These are phyloP conservation scores for Aplysina aerophoba DNA, from an alignment of 37 sponge, comb jelly and placozoan genomes.

Conservation along the genomic window DNA sequence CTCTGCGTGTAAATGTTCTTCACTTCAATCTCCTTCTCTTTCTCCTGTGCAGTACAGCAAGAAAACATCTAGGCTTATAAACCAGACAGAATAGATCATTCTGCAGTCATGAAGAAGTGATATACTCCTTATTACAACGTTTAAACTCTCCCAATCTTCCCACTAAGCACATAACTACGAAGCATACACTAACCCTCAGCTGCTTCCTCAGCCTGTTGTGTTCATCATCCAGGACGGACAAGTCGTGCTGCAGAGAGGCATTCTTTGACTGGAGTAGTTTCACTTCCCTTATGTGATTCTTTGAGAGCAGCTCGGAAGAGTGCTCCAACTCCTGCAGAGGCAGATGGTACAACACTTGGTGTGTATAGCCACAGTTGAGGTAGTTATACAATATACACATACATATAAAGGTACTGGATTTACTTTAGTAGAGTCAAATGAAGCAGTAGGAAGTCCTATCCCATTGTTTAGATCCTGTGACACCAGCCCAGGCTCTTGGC, in stretches of 20 bases:
- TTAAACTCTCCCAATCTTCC: not conserved
- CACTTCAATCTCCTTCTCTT: slow-evolving; percentile 70
- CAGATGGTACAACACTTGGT: not conserved
- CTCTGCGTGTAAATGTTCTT: slow-evolving; percentile 78
- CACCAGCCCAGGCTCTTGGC: not conserved
- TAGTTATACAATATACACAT: too few species aligned
- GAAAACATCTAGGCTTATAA: not conserved
- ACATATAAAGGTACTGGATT: too few species aligned
- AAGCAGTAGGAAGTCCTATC: not conserved
- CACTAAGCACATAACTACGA: not conserved
- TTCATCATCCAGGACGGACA: not conserved
- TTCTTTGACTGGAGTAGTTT: slow-evolving; percentile 43
- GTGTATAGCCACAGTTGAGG: too few species aligned
- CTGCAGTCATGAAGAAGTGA: too few species aligned
- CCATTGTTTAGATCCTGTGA: too few species aligned
- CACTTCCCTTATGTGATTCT: slow-evolving; percentile 32
- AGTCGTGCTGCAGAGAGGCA: slow-evolving; percentile 16
- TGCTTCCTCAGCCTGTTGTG: slow-evolving; percentile 15
- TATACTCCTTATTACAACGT: too few species aligned
- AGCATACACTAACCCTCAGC: slow-evolving; percentile 37
- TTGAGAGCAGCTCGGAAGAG: slow-evolving; percentile 1
- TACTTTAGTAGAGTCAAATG: not conserved
- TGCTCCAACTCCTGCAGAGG: slow-evolving; percentile 48
- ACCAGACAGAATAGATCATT: too few species aligned
- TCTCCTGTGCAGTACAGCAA: slow-evolving; percentile 54